Evolutionary conservation across 2,888 invertebrate species (phyloP).

Genomic region (Drosophila algonquin): DNA sequence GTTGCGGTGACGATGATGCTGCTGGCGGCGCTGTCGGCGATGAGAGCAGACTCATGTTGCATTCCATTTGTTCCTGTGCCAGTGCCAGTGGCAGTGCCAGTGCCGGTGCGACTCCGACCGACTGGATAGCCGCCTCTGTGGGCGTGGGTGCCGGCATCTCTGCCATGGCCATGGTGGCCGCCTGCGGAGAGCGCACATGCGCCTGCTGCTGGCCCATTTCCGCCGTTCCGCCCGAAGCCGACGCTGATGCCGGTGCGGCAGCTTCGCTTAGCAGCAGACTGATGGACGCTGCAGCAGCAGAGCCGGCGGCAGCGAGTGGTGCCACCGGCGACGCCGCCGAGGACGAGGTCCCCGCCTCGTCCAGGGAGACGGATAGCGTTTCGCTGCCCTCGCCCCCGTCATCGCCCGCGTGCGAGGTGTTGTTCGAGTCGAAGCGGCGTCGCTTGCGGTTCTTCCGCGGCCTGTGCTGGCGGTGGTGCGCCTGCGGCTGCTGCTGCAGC

Average conservation of each 20-base stretch:
- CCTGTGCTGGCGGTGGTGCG: conserved; percentile 84
- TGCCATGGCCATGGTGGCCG: conserved; percentile 56
- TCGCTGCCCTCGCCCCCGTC: conserved; percentile 49
- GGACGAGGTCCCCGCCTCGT: conserved; percentile 42
- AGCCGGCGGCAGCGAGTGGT: conserved; percentile 27
- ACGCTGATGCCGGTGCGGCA: conserved; percentile 61
- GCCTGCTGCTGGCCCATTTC: conserved; percentile 65
- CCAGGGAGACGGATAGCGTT: conserved; percentile 65
- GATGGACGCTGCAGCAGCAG: conserved; percentile 19
- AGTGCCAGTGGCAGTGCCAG: conserved; percentile 39
- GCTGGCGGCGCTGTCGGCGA: conserved; percentile 34
- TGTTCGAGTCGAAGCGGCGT: conserved; percentile 80
- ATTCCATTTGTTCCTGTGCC: conserved; percentile 62
- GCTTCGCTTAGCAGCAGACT: conserved; percentile 66
- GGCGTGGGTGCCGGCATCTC: conserved; percentile 56
- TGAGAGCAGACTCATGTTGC: conserved; percentile 35
- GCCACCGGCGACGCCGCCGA: conserved; percentile 58
- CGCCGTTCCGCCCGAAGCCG: conserved; percentile 60
- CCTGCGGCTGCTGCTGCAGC: conserved; percentile 45
- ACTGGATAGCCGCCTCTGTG: conserved; percentile 42
- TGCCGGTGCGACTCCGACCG: conserved; percentile 30
- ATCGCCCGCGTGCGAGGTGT: conserved; percentile 68
- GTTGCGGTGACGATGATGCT: conserved; percentile 40
- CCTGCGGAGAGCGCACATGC: conserved; percentile 72
- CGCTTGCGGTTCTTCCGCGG: conserved; percentile 86